Evolutionary conservation across 2,888 invertebrate species (phyloP).

Genomic region (Parnassius mnemosyne): DNA sequence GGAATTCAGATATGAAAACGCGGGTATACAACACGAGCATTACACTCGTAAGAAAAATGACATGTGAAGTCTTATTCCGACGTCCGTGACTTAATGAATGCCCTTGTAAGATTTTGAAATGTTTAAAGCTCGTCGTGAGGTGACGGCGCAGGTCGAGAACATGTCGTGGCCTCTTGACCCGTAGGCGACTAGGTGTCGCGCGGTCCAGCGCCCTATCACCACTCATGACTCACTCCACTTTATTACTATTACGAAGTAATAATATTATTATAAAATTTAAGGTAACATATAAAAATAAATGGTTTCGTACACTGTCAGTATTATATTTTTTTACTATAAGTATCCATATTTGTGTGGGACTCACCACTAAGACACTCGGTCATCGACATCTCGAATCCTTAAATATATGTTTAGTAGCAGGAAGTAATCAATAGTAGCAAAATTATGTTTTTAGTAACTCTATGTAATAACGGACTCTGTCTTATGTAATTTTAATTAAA

Average conservation of each 20-base stretch:
- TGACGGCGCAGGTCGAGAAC: conserved; percentile 62
- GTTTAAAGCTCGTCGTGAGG: conserved; percentile 64
- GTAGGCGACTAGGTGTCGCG: conserved; percentile 35
- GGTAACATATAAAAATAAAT: no score
- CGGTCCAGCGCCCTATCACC: conserved; percentile 23
- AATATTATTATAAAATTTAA: conserved; percentile 15
- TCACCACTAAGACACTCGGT: no score
- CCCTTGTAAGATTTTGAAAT: conserved; percentile 62
- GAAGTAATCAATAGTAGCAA: no score
- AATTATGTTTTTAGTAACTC: no score
- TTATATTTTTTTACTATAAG: no score
- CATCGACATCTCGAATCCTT: no score
- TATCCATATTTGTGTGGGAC: no score
- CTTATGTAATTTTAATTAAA: no score
- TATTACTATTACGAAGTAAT: conserved; percentile 15
- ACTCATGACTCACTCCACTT: conserved; percentile 26
- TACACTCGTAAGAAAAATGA: conserved; percentile 40
- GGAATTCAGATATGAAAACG: not conserved
- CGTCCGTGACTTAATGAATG: conserved; percentile 65
- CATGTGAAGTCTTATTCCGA: conserved; percentile 42
- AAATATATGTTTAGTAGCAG: no score
- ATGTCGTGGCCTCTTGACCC: conserved; percentile 71
- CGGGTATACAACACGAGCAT: conserved; percentile 25
- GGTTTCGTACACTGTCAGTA: no score
- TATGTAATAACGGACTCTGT: no score